Base-by-base conservation (phyloP, 2,888 invertebrate genomes). In the Notodonta ziczac region DNA sequence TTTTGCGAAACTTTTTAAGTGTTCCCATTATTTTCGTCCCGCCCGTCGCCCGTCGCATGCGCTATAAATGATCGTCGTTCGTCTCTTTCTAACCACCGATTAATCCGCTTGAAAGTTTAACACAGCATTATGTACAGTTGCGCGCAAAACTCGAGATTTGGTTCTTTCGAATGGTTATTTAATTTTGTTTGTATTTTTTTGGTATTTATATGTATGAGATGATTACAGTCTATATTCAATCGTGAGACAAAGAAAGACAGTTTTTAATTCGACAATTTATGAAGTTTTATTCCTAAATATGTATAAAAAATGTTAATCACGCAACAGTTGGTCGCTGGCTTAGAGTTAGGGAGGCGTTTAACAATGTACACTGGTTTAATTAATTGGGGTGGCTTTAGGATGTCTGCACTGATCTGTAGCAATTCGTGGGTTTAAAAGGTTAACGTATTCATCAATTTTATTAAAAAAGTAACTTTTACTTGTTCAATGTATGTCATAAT, bases 51-150 rank as follows among this genome's bases (percentile, higher is more conserved):
- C 62, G 51, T 65, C 48, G 65, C 58, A 48, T 62, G 8, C 14
- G 42, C 62, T 64, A 55, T 65, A 66, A 67, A 61, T 60, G 61
- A 68, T 70, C 66, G 67, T 74, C 59, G 66, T 73, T 67, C 73
- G 59, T 80, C 80, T 82, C 81, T 78, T 77, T 81, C 80, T 78
- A 76, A 59, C 77, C 51, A 73, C 62, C 77, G 82, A 84, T 86
- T 85, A 85, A 81, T 82, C 80, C 78, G 74, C 81, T 85, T 85
- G 86, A 87, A 87, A 85, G 85, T 85, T 80, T 82, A 82, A 80
- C 80, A 78, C 83, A 79, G 78, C 78, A 81, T 82, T 82, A 74
- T 75, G 85, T 86, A 87, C 82, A 74, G 72, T 79, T 77, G 76
- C 69, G 76, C 69, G 63, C 77, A 57, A 71, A 83, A 78, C 65